A percentile compares a stretch with the other conserved stretches of the same genome.
Evolutionary conservation across 2,888 invertebrate species (phyloP).

Genomic region (Melitaea athalia): DNA sequence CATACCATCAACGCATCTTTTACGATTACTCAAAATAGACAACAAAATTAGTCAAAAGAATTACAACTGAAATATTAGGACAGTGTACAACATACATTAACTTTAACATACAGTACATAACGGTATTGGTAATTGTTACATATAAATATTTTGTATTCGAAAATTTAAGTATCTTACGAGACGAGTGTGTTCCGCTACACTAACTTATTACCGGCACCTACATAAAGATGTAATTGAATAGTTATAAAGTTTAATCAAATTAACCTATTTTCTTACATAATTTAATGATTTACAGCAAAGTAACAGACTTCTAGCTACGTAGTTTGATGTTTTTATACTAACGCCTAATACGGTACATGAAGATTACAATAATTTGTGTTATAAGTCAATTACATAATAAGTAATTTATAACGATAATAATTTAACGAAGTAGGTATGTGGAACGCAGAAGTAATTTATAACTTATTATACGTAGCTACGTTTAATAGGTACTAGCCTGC

Average conservation of each 20-base stretch:
- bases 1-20: too few species aligned
- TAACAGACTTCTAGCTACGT: slow-evolving; percentile 31
- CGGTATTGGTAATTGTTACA: background rate
- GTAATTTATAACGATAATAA: slow-evolving; percentile 11
- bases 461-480: background rate
- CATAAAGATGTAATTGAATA: slow-evolving; percentile 27
- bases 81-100: background rate
- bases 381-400: slow-evolving; percentile 14
- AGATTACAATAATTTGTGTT: slow-evolving; percentile 19
- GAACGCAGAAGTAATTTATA: slow-evolving; percentile 8
- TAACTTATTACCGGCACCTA: slow-evolving; percentile 19
- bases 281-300: slow-evolving; percentile 33
- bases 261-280: slow-evolving; percentile 33
- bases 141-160: background rate
- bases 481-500: background rate
- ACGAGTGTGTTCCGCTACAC: slow-evolving; percentile 11
- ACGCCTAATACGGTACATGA: slow-evolving; percentile 19
- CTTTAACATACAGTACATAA: background rate
- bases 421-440: slow-evolving; percentile 10
- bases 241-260: slow-evolving; percentile 30
- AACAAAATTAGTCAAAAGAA: too few species aligned
- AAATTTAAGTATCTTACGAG: background rate
- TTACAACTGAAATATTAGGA: too few species aligned
- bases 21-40: too few species aligned
- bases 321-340: slow-evolving; percentile 22